These are phyloP conservation scores for Atrina japonica DNA, from an alignment of 2,888 invertebrate species.

Conservation along the genomic window DNA sequence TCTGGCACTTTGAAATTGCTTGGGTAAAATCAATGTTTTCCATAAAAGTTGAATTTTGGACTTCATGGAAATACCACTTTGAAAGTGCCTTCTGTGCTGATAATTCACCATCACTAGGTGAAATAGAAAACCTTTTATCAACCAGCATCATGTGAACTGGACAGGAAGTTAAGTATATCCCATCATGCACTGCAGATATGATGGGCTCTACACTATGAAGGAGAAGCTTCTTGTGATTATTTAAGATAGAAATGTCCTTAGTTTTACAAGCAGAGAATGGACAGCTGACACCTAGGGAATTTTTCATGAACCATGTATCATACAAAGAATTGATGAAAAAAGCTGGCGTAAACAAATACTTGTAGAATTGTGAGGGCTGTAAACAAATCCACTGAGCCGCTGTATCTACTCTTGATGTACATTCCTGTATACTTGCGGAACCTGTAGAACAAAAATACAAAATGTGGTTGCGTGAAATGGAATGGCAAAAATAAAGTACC, in stretches of 20 bases:
- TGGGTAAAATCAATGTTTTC: conserved; percentile 25
- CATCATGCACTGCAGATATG: conserved; percentile 53
- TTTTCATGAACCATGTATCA: conserved; percentile 56
- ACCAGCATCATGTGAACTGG: conserved; percentile 52
- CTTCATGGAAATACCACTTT: conserved; percentile 51
- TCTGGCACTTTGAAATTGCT: conserved; percentile 30
- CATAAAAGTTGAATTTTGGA: conserved; percentile 29
- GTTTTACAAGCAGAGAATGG: conserved; percentile 43
- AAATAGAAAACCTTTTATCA: conserved; percentile 38
- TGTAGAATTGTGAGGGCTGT: conserved; percentile 54
- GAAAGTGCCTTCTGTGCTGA: conserved; percentile 50
- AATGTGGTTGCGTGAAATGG: no score
- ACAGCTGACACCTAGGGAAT: conserved; percentile 51
- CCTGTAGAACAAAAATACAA: no score
- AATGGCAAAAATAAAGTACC: no score
- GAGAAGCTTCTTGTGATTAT: conserved; percentile 40
- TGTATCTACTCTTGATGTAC: conserved; percentile 38
- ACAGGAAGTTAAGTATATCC: conserved; percentile 57
- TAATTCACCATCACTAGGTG: conserved; percentile 28
- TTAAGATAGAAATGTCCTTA: conserved; percentile 36
- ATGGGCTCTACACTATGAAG: conserved; percentile 37
- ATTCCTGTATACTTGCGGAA: conserved; percentile 50
- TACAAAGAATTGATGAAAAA: conserved; percentile 60
- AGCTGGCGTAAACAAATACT: conserved; percentile 54
- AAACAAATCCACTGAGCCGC: conserved; percentile 56